Base-by-base conservation (phyloP, 2,888 invertebrate genomes). In the Furcula furcula region DNA sequence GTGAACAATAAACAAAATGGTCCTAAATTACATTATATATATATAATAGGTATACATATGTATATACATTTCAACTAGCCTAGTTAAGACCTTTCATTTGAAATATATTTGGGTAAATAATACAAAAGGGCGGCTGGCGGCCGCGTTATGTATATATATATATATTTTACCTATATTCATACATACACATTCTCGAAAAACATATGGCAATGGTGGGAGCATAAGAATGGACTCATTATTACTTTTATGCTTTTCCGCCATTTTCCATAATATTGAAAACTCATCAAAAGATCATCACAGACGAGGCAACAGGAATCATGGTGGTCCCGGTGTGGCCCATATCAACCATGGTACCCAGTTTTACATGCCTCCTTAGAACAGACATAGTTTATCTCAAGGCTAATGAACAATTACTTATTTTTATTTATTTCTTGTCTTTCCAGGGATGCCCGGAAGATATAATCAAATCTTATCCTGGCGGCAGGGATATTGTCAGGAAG, bases 401-500 rank as follows among this genome's bases (percentile, higher is more conserved):
- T 6, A 18, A 1, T 13, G 18, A 2, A 7, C 13, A 26, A 1
- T 7, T 1, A 30, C n/a, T n/a, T n/a, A n/a, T n/a, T n/a, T n/a
- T n/a, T n/a, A n/a, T n/a, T n/a, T n/a, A n/a, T 31, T 11, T 12
- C 28, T 7, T 22, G 18, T 9, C 27, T 31, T 36, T 36, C 31
- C 7, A 36, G 27, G 31, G 27, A 28, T 4, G n/a, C n/a, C n/a
- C 29, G 15, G 9, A 29, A 27, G 14, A 28, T 36, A 1, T 44
- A 42, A 27, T 18, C 16, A n/a, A 32, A 20, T 7, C 10, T 50
- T 36, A 46, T 40, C 27, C 39, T 55, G 48, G 39, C 26, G 18
- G 46, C 42, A 6, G 52, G 37, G n/a, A 27, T 23, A 5, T 46
- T 53, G 12, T 51, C 36, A 25, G 50, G 42, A 9, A 29, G 16